Percentiles rank a stretch among this genome's conserved stretches.
These are phyloP conservation scores for Sus scrofa DNA, from an alignment of 2,113 vertebrate genomes.

Conservation along the genomic window T2T-Sscrofa CM000812.6:143331001-143331500, in stretches of 20 bases:
- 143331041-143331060: slow-evolving; percentile 4
- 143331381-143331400: neutral
- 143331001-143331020: neutral
- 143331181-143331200: neutral
- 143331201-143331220: neutral
- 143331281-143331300: neutral
- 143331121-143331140: neutral
- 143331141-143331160: neutral
- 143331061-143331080: neutral
- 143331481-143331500: neutral
- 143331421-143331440: neutral
- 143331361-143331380: neutral
- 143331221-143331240: neutral
- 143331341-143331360: neutral
- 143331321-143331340: neutral
- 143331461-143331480: slow-evolving; percentile 1
- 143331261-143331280: neutral
- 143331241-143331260: neutral
- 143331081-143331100: neutral
- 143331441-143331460: neutral
- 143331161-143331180: neutral
- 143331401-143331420: neutral
- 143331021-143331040: neutral
- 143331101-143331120: neutral
- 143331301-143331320: neutral